Conservation (phyloP, 2,113 vertebrate species). For the Labeo rohita region DNA sequence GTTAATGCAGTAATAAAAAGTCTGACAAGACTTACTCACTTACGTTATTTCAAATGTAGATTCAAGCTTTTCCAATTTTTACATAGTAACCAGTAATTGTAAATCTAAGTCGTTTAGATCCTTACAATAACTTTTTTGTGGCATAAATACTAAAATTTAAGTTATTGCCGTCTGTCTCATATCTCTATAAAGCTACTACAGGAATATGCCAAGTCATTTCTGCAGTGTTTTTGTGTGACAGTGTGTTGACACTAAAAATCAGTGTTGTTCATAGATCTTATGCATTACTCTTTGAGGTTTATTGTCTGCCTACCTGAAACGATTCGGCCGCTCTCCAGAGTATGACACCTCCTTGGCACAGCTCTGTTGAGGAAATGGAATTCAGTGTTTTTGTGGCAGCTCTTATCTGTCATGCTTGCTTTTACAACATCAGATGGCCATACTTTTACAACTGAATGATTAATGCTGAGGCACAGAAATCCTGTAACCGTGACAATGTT, state of each 20-base stretch:
- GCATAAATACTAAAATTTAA: neutral
- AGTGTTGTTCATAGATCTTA: neutral
- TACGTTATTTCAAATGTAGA: neutral
- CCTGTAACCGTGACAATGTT: slow-evolving; percentile 50
- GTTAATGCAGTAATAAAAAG: neutral
- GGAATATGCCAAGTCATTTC: neutral
- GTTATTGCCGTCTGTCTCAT: neutral
- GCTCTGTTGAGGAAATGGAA: slow-evolving; percentile 26
- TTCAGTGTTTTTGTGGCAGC: slow-evolving; percentile 29
- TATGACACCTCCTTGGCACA: slow-evolving; percentile 23
- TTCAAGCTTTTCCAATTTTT: neutral
- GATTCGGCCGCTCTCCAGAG: neutral
- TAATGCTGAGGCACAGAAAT: slow-evolving; percentile 47
- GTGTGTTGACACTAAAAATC: neutral
- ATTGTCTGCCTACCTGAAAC: neutral
- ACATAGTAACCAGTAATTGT: neutral
- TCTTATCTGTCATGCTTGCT: slow-evolving; percentile 14
- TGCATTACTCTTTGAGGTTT: neutral
- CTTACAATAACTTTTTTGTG: neutral
- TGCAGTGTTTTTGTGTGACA: neutral
- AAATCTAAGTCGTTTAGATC: neutral
- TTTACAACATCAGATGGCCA: slow-evolving; percentile 28
- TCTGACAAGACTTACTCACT: neutral
- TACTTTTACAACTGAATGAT: slow-evolving; percentile 45
- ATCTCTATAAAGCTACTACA: neutral